Percentiles rank a stretch among this genome's conserved stretches.
These are phyloP conservation scores for Palythoa caribaeorum DNA, from an alignment of 92 coral and sea anemone species.

Conservation along the genomic window DNA sequence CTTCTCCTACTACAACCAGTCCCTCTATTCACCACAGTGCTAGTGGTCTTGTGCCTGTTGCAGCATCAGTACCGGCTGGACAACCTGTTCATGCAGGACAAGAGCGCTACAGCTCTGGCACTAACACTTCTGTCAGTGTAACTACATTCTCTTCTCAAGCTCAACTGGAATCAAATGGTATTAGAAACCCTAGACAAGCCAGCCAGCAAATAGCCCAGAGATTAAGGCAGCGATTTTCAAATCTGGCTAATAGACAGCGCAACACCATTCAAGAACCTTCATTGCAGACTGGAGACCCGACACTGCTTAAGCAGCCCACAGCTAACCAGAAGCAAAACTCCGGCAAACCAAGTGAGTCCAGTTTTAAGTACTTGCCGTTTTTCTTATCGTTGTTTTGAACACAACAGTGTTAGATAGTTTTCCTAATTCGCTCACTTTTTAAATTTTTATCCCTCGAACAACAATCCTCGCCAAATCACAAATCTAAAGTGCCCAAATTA, in stretches of 20 bases:
- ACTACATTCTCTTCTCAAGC: not conserved
- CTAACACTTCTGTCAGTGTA: not conserved
- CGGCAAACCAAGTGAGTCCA: slow-evolving; percentile 3
- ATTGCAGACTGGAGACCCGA: not conserved
- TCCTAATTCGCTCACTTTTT: not conserved
- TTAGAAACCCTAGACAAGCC: slow-evolving; percentile 38
- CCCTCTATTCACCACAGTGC: not conserved
- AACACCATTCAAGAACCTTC: slow-evolving; percentile 6
- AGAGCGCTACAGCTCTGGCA: not conserved
- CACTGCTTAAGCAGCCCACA: not conserved
- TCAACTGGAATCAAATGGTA: slow-evolving; percentile 1
- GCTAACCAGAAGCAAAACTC: not conserved
- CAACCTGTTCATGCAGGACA: not conserved
- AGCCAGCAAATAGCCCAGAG: slow-evolving; percentile 69
- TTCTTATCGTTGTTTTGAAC: not conserved
- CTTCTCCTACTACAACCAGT: not conserved
- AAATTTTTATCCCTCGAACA: not conserved
- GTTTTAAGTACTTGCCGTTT: not conserved
- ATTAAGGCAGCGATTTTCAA: slow-evolving; percentile 76
- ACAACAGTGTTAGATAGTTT: not conserved
- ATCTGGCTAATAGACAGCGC: slow-evolving; percentile 77
- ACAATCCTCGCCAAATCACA: too few species aligned
- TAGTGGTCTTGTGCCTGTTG: not conserved
- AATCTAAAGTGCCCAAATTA: too few species aligned
- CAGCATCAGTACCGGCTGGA: not conserved